Evolutionary conservation across 1,140 invertebrate genomes (phyloP), one percentile per base, ranked within the genome.

Genomic region (Pogonomyrmex barbatus): DNA sequence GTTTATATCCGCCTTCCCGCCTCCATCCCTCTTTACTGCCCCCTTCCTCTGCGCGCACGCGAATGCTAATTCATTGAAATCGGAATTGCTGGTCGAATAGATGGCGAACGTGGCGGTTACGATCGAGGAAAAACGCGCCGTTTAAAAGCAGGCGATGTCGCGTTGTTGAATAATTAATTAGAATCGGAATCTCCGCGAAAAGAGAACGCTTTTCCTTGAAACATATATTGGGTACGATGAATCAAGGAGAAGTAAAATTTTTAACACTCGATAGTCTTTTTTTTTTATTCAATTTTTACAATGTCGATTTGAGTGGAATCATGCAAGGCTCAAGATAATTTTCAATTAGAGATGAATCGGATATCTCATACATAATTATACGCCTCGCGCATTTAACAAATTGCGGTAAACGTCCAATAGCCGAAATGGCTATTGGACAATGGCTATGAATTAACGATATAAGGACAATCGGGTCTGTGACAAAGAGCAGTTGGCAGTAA

Each of bases 31-130:
- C 54, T 78, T 62, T 58, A 47, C 56, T 81, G 78, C 76, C 2
- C 36, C 2, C 42, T 68, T 10, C 39, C 4, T 17, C 14, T 12
- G 24, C 24, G 42, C 42, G 65, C 65, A 4, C 65, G 65, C 54
- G 68, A 83, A 83, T 83, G 68, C 79, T 75, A 75, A 75, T 75
- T 83, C 67, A 60, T 83, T 75, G 68, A 83, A 83, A 83, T 83
- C 79, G 79, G 56, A 83, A 47, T 54, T 65, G 75, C 76, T 50
- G 75, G 75, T 65, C 39, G 67, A 50, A 73, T 82, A 60, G 67
- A 82, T 71, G 54, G 58, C 24, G 52, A 56, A 75, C 30, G 10
- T 65, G 45, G 77, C 47, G 45, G 45, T 52, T 39, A 58, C 47
- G 71, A 85, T 78, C 30, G 45, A 5, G 71, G 36, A 77, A 65